These are phyloP conservation scores for Cerceris ruficornis DNA, from an alignment of 2,888 invertebrate genomes.

Conservation along the genomic window DNA sequence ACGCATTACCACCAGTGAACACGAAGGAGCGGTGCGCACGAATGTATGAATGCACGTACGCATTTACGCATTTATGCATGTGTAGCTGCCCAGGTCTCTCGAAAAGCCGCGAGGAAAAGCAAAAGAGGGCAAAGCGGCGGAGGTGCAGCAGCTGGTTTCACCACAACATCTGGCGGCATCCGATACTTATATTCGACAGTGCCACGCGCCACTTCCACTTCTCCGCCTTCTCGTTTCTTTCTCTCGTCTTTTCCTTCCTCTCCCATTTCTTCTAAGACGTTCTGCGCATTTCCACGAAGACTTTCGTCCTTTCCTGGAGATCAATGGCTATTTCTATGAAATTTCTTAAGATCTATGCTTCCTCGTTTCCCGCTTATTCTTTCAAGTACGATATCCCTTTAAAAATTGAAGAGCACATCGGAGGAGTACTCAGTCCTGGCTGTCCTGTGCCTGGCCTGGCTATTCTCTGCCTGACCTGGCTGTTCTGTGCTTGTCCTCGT, in stretches of 20 bases:
- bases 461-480: too few relatives aligned
- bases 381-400: too few relatives aligned
- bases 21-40: conserved; percentile 9
- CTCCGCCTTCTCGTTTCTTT: conserved; percentile 54
- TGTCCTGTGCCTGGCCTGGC: too few relatives aligned
- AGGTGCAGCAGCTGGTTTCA: conserved; percentile 72
- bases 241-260: conserved; percentile 37
- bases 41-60: too few relatives aligned
- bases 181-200: conserved; percentile 71
- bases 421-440: too few relatives aligned
- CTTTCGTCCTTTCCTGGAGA: not conserved
- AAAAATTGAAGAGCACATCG: too few relatives aligned
- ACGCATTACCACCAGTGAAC: conserved; percentile 58
- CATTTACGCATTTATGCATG: conserved; percentile 18
- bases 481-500: too few relatives aligned
- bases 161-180: conserved; percentile 76
- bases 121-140: conserved; percentile 61
- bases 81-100: conserved; percentile 61
- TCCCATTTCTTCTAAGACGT: conserved; percentile 36
- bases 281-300: conserved; percentile 40
- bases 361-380: not conserved
- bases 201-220: conserved; percentile 79
- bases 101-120: conserved; percentile 69
- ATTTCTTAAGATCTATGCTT: not conserved
- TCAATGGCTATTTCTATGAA: not conserved